Evolutionary conservation across 2,113 vertebrate genomes (phyloP).

Genomic region (Phyllostomus discolor): DNA sequence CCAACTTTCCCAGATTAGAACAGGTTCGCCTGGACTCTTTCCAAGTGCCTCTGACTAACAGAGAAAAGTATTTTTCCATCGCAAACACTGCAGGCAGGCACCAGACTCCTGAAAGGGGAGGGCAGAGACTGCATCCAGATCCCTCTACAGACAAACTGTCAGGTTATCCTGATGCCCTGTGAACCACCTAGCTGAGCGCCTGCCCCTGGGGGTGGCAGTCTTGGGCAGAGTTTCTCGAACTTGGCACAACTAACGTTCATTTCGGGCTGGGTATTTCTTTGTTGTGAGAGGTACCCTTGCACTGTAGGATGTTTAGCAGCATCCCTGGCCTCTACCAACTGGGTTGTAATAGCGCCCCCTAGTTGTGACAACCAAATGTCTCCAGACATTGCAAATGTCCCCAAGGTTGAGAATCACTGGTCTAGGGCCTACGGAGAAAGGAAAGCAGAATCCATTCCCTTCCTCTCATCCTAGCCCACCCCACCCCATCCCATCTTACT

Average conservation of each 20-base stretch:
- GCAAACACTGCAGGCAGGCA: slow-evolving; percentile 42
- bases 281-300: neutral
- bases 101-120: slow-evolving; percentile 23
- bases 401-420: neutral
- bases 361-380: neutral
- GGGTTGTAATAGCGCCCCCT: neutral
- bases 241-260: neutral
- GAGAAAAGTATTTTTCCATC: slow-evolving; percentile 72
- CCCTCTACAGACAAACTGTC: neutral
- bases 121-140: neutral
- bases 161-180: neutral
- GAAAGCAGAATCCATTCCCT: neutral
- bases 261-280: neutral
- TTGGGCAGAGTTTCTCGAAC: neutral
- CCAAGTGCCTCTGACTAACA: slow-evolving; percentile 69
- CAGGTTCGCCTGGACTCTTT: slow-evolving; percentile 64
- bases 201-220: neutral
- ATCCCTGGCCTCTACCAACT: neutral
- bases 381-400: neutral
- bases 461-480: neutral
- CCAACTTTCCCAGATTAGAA: slow-evolving; percentile 72
- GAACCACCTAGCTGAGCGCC: neutral
- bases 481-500: neutral
- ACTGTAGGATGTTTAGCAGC: neutral
- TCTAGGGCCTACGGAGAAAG: neutral